phyloP scores from a whole-genome alignment of 2,797 vertebrate genomes.

The Sphenodon punctatus region DNA sequence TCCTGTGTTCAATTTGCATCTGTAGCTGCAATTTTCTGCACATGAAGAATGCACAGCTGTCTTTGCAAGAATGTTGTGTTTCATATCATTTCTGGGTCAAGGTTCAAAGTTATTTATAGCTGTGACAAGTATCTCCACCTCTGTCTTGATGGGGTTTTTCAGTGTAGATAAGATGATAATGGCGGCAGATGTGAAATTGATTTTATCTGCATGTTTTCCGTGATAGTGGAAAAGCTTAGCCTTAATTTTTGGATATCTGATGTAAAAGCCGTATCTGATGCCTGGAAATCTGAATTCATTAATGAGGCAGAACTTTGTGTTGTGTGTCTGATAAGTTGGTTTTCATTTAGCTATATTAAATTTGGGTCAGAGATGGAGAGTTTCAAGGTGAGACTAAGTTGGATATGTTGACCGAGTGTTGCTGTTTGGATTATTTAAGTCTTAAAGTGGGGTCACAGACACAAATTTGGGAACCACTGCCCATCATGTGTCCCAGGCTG shows the following conservation, averaged over 20 bases:
- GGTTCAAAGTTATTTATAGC: not conserved
- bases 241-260: not conserved
- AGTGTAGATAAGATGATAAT: not conserved
- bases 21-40: fast-evolving
- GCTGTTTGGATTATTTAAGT: too few species aligned
- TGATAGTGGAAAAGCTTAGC: not conserved
- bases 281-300: not conserved
- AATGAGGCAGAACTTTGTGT: fast-evolving
- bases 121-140: not conserved
- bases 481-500: too few species aligned
- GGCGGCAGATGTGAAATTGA: fast-evolving
- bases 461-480: too few species aligned
- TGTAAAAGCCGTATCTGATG: not conserved
- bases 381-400: too few species aligned
- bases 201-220: not conserved
- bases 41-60: fast-evolving
- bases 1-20: not conserved
- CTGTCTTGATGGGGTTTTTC: fast-evolving
- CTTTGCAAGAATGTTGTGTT: not conserved
- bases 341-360: too few species aligned
- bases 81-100: not conserved
- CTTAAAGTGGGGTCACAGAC: too few species aligned
- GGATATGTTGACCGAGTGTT: too few species aligned
- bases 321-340: not conserved
- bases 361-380: too few species aligned